Conservation (phyloP, 2,888 invertebrate species). For the Tryphoninae sp. region DNA sequence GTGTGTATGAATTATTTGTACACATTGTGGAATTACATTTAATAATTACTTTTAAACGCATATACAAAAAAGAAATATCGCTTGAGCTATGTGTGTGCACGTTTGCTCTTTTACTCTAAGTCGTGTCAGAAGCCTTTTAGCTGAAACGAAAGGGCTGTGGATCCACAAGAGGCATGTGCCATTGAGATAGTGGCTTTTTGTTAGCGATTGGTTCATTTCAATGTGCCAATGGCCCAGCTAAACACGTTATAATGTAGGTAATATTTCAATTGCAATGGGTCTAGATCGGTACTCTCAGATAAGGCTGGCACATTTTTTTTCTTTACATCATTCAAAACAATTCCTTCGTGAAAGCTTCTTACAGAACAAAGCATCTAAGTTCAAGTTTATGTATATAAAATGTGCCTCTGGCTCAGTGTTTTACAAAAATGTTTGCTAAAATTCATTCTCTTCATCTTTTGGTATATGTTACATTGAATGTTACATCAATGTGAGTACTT, state of each 20-base stretch:
- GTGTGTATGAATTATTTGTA: constrained; percentile 68
- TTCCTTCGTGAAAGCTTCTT: no score
- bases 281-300: no score
- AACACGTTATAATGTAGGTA: no score
- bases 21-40: constrained; percentile 70
- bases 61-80: constrained; percentile 63
- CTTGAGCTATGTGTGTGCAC: constrained; percentile 53
- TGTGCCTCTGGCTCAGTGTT: constrained; percentile 43
- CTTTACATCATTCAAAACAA: no score
- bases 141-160: constrained; percentile 33
- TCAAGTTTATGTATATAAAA: constrained; percentile 35
- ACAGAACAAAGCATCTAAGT: no score
- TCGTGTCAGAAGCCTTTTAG: not conserved
- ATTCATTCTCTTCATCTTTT: not conserved
- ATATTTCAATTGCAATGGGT: no score
- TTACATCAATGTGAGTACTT: not conserved
- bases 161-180: no score
- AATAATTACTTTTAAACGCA: constrained; percentile 68
- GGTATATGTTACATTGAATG: not conserved
- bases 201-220: no score
- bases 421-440: constrained; percentile 41
- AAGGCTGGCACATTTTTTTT: no score
- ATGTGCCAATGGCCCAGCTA: no score
- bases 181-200: no score
- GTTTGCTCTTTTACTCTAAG: constrained; percentile 20